Evolutionary conservation across 2,113 vertebrate genomes (phyloP), one percentile per base, ranked within the genome.

Genomic region (Fukomys damarensis): DNA sequence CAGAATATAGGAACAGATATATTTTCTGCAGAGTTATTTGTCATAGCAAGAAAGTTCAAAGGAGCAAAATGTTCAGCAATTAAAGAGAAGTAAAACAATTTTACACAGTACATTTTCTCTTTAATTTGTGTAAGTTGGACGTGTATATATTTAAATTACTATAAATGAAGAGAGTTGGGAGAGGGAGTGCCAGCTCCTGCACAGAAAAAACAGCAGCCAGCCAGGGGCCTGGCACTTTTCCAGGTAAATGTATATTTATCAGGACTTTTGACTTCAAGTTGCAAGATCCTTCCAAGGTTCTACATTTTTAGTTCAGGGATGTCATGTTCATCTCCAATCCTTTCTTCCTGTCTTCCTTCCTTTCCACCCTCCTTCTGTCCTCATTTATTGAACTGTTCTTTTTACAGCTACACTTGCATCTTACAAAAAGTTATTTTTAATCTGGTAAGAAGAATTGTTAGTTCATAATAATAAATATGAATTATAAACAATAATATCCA

Each of bases 341-440:
- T 35, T 7, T 54, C 58, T 38, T 16, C 9, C 24, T 17, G 11
- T 22, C 59, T 38, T 79, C 43, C 19, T 12, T 43, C 10, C 38
- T 24, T 28, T 14, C 4, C 8, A n/a, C 6, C 32, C n/a, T 41
- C 11, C 12, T 2, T 32, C 11, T 24, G 0, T 9, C 11, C 30
- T 59, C 6, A 9, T 32, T 65, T 38, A 32, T 58, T 65, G 28
- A 95, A 24, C 58, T 88, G 46, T 46, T 35, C 82, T 26, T 49
- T 32, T 82, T 72, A 7, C 17, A 32, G 16, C 41, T 54, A 43
- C 58, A 49, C 58, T 87, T 54, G 28, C 19, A 65, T 20, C 38
- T 65, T 49, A 80, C 74, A 94, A 74, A 86, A 35, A 65, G 35
- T 13, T 94, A 49, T 81, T 79, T 52, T 86, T 91, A 85, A n/a